Percentiles rank a stretch among this genome's conserved stretches.
These are phyloP conservation scores for Chrysina gloriosa DNA, from an alignment of 2,888 invertebrate species.

Conservation along the genomic window DNA sequence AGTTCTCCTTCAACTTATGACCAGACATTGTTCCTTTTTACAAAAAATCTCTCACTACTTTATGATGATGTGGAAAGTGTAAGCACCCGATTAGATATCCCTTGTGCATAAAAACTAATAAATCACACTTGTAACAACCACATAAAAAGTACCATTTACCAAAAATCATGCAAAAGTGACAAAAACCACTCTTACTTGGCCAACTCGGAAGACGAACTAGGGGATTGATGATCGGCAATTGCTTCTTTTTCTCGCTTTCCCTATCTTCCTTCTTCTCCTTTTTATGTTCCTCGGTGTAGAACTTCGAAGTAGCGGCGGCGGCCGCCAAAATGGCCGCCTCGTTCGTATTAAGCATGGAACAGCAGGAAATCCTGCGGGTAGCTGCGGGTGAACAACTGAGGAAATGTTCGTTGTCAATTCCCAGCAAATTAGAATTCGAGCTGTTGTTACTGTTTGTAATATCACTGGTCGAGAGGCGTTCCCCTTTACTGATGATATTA, in stretches of 20 bases:
- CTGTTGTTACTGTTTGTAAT: slow-evolving; percentile 61
- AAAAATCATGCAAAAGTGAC: not conserved
- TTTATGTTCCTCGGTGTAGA: slow-evolving; percentile 64
- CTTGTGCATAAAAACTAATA: not conserved
- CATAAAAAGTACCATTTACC: no score
- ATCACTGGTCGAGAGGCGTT: slow-evolving; percentile 60
- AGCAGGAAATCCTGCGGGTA: slow-evolving; percentile 90
- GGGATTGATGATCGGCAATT: slow-evolving; percentile 91
- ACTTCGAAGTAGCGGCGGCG: slow-evolving; percentile 70
- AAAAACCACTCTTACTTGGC: slow-evolving; percentile 84
- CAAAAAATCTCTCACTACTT: no score
- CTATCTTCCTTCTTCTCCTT: slow-evolving; percentile 61
- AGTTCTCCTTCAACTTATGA: no score
- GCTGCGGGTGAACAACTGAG: slow-evolving; percentile 85
- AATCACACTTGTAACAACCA: no score
- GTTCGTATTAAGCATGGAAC: slow-evolving; percentile 84
- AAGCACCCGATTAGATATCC: no score
- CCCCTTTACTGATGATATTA: slow-evolving; percentile 58
- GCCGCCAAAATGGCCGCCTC: slow-evolving; percentile 73
- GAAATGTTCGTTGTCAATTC: slow-evolving; percentile 75
- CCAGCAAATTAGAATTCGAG: slow-evolving; percentile 49
- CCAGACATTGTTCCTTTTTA: no score
- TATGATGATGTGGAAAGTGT: no score
- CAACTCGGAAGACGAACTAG: slow-evolving; percentile 87
- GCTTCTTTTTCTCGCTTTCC: slow-evolving; percentile 70